A percentile compares a stretch with the other conserved stretches of the same genome.
Evolutionary conservation across 1,140 invertebrate genomes (phyloP).

Genomic region (Leptinotarsa undecemlineata): DNA sequence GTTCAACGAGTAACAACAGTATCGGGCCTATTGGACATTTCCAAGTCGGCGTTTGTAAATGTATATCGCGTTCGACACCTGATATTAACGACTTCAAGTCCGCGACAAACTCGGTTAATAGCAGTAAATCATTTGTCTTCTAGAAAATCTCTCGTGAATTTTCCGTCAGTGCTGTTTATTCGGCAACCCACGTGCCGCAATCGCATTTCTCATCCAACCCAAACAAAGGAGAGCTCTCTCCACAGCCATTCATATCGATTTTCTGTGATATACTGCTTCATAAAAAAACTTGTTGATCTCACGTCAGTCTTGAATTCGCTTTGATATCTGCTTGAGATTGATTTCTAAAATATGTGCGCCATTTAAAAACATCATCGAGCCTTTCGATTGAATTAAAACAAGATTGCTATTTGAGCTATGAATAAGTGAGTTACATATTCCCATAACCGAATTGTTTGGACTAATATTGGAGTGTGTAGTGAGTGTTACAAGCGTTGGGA

Average conservation of each 20-base stretch:
- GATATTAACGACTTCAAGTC: too few species aligned
- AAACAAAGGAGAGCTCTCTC: conserved; percentile 52
- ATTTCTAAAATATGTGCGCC: neutral
- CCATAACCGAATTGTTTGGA: too few species aligned
- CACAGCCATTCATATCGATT: conserved; percentile 57
- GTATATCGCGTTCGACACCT: too few species aligned
- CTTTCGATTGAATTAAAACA: too few species aligned
- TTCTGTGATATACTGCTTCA: conserved; percentile 55
- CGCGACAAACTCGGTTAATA: too few species aligned
- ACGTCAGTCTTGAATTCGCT: neutral
- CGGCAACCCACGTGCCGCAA: conserved; percentile 44
- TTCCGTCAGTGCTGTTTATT: conserved; percentile 11
- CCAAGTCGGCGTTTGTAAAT: conserved; percentile 3
- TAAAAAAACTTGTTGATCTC: conserved; percentile 57
- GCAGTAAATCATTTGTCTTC: too few species aligned
- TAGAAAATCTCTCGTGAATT: too few species aligned
- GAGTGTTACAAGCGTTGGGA: too few species aligned
- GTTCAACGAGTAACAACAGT: conserved; percentile 43
- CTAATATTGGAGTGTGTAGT: too few species aligned
- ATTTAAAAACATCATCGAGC: too few species aligned
- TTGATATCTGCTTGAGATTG: neutral
- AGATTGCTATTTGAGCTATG: too few species aligned
- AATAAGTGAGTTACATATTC: too few species aligned
- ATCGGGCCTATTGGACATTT: conserved; percentile 32
- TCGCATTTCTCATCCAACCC: conserved; percentile 52